These are phyloP conservation scores for Hoplodrina blanda DNA, from an alignment of 2,888 invertebrate genomes.

Conservation along the genomic window DNA sequence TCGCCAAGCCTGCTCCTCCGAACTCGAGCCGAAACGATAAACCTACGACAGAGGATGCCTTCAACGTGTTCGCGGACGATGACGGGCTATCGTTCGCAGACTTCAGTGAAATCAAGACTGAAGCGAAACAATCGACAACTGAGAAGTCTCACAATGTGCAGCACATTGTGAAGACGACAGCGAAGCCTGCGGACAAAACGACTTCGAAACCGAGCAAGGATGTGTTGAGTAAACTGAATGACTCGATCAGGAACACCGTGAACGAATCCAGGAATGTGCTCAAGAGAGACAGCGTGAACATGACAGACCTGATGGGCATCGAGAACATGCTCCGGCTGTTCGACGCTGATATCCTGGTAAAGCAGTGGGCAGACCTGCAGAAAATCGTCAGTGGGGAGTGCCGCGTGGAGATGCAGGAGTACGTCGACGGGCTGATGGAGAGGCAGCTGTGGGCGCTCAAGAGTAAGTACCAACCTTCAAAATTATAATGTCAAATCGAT, in stretches of 20 bases:
- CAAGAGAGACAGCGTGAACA: constrained; percentile 66
- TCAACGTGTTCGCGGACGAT: constrained; percentile 84
- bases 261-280: constrained; percentile 81
- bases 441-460: constrained; percentile 93
- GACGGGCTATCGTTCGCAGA: constrained; percentile 85
- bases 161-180: constrained; percentile 84
- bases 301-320: constrained; percentile 78
- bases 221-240: constrained; percentile 78
- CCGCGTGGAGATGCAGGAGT: constrained; percentile 90
- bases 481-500: constrained; percentile 9
- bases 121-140: constrained; percentile 75
- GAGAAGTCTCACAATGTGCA: constrained; percentile 87
- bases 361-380: constrained; percentile 90
- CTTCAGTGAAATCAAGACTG: constrained; percentile 74
- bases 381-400: constrained; percentile 88
- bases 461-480: constrained; percentile 89
- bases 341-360: constrained; percentile 89
- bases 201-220: constrained; percentile 77
- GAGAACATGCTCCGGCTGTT: constrained; percentile 90
- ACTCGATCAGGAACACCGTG: constrained; percentile 79
- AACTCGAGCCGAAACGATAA: constrained; percentile 70
- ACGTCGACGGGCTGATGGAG: constrained; percentile 90
- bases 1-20: constrained; percentile 67
- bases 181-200: constrained; percentile 74
- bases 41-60: constrained; percentile 75